Evolutionary conservation across 2,113 vertebrate species (phyloP).

Genomic region (Nannobrachium achirus): DNA sequence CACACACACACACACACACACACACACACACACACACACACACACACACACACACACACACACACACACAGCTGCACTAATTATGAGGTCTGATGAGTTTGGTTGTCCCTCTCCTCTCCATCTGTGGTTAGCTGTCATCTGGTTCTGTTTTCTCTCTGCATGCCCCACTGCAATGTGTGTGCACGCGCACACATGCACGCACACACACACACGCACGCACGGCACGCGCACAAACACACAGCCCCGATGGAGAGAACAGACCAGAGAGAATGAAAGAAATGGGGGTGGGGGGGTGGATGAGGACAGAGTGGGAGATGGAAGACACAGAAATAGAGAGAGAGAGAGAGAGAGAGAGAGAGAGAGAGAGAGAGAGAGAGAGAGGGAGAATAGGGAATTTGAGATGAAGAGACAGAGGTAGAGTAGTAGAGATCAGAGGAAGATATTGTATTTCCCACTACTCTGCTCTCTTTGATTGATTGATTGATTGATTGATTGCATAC

Average conservation of each 20-base stretch:
- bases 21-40: neutral
- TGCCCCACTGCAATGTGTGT: constrained; percentile 61
- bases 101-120: constrained; percentile 36
- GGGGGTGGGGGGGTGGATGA: constrained; percentile 17
- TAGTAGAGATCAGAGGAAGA: too few species aligned
- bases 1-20: too few species aligned
- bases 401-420: too few species aligned
- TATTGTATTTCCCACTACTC: too few species aligned
- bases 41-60: constrained; percentile 10
- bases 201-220: too few species aligned
- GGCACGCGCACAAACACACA: too few species aligned
- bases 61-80: constrained; percentile 18
- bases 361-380: constrained; percentile 40
- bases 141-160: constrained; percentile 83
- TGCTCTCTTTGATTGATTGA: too few species aligned
- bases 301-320: constrained; percentile 10
- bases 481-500: too few species aligned
- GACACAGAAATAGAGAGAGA: constrained; percentile 27
- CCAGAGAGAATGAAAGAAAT: neutral
- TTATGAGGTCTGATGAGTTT: constrained; percentile 39
- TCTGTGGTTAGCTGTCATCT: constrained; percentile 77
- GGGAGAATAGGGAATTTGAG: too few species aligned
- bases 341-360: constrained; percentile 39
- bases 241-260: too few species aligned
- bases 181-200: too few species aligned